Evolutionary conservation across 2,113 vertebrate genomes (phyloP), one percentile per base, ranked within the genome.

Genomic region (Odobenus rosmarus): DNA sequence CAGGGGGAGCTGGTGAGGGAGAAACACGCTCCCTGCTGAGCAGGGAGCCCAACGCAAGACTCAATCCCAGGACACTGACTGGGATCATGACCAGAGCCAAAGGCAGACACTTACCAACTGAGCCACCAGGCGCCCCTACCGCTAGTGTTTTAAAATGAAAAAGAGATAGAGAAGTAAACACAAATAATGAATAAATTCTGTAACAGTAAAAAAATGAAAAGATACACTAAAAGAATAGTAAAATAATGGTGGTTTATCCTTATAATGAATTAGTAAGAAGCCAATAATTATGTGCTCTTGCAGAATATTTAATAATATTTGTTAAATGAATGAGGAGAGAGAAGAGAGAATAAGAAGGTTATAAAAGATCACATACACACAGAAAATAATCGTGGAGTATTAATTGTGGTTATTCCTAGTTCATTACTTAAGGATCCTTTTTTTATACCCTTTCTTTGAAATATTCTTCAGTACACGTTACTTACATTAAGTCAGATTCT

Each of bases 401-500:
- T 76, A 36, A 49, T 36, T 94, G 18, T 36, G 39, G 23, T 62
- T 85, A 88, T 80, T 94, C 31, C n/a, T 74, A 83, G 59, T 31
- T 92, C 31, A 97, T 31, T 79, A 83, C 6, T 57, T 82, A 95
- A 46, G 24, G 59, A 85, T 92, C 7, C 28, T 61, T 61, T 62
- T 62, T 85, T 62, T 33, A 93, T 8, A 88, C 0, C 21, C 21
- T 96, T 93, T 77, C 18, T 95, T 69, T 91, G 42, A 97, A 87
- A 89, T 77, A 91, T 39, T 89, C 72, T 67, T 53, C 11, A 88
- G 88, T 51, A 86, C 7, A 88, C 19, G 5, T 79, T 89, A 93
- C 10, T 90, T 53, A 82, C 15, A 79, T n/a, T 86, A 82, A 95
- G 19, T 82, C 33, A 85, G 28, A 64, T 59, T 86, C 21, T 74